These are phyloP conservation scores for Drosophila antonietae DNA, from an alignment of 2,888 invertebrate genomes.

Conservation along the genomic window DNA sequence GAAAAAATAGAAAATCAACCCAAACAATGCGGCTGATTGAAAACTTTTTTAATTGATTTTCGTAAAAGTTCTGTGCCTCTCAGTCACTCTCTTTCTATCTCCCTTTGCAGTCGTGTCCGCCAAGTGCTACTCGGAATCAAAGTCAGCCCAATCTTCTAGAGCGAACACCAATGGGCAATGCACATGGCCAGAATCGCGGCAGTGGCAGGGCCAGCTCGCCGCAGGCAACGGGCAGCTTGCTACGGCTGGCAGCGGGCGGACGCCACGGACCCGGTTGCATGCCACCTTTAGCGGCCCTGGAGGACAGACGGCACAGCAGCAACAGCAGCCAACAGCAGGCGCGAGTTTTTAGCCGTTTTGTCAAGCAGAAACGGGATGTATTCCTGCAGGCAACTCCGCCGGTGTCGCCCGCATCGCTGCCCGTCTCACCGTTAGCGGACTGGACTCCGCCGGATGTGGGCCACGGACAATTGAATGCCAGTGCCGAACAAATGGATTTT, in stretches of 20 bases:
- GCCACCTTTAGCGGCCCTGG: conserved; percentile 7
- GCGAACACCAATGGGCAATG: conserved; percentile 71
- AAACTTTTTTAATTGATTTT: conserved; percentile 83
- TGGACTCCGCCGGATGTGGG: conserved; percentile 39
- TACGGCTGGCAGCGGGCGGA: conserved; percentile 38
- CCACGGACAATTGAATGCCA: conserved; percentile 75
- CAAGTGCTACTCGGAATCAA: conserved; percentile 16
- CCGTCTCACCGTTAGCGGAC: conserved; percentile 31
- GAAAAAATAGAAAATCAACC: conserved; percentile 26
- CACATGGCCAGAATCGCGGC: conserved; percentile 58
- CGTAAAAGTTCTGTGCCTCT: conserved; percentile 52
- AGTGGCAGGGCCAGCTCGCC: conserved; percentile 31
- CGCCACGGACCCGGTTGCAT: conserved; percentile 32
- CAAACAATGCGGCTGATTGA: conserved; percentile 78
- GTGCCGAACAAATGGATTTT: conserved; percentile 80
- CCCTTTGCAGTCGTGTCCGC: conserved; percentile 4
- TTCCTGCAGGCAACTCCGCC: conserved; percentile 48
- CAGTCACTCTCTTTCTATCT: not conserved
- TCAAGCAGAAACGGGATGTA: conserved; percentile 78
- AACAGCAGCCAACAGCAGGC: conserved; percentile 65
- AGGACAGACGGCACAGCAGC: conserved; percentile 12
- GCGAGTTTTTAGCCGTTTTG: conserved; percentile 81
- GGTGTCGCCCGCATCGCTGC: conserved; percentile 35
- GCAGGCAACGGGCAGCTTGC: conserved; percentile 34
- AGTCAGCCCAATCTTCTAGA: conserved; percentile 3